Conservation (phyloP, 2,113 vertebrate genomes). For the Phaethon lepturus region DNA sequence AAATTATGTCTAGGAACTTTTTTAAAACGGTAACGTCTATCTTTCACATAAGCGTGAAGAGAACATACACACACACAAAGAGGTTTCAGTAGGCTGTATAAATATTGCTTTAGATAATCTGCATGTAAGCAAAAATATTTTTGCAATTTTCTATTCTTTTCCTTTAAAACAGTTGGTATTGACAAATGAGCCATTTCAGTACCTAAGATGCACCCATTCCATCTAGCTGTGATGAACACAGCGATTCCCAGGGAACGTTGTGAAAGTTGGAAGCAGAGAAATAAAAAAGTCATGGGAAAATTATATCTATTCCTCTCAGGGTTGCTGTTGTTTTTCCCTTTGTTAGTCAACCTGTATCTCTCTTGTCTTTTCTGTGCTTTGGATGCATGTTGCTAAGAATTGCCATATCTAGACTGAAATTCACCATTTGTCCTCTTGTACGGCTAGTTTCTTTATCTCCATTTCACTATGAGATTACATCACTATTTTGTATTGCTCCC, state of each 20-base stretch:
- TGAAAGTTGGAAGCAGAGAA: neutral
- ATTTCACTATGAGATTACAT: conserved; percentile 58
- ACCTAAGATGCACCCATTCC: neutral
- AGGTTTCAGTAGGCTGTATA: neutral
- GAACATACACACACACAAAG: neutral
- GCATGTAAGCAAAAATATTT: neutral
- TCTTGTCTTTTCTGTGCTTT: neutral
- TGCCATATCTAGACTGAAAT: neutral
- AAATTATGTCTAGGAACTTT: neutral
- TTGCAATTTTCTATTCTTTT: neutral
- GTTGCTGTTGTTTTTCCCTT: neutral
- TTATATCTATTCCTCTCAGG: neutral
- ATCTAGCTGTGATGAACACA: neutral
- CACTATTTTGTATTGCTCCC: conserved; percentile 16
- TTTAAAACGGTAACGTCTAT: neutral
- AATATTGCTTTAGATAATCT: neutral
- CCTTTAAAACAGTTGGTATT: neutral
- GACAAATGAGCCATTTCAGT: neutral
- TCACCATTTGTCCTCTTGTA: neutral
- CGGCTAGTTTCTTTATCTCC: neutral
- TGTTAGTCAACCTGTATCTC: neutral
- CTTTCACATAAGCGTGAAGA: neutral
- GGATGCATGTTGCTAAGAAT: neutral
- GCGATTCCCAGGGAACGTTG: neutral
- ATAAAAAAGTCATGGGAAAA: neutral